Evolutionary conservation across 2,797 vertebrate species (phyloP).

Genomic region (Semotilus atromaculatus): DNA sequence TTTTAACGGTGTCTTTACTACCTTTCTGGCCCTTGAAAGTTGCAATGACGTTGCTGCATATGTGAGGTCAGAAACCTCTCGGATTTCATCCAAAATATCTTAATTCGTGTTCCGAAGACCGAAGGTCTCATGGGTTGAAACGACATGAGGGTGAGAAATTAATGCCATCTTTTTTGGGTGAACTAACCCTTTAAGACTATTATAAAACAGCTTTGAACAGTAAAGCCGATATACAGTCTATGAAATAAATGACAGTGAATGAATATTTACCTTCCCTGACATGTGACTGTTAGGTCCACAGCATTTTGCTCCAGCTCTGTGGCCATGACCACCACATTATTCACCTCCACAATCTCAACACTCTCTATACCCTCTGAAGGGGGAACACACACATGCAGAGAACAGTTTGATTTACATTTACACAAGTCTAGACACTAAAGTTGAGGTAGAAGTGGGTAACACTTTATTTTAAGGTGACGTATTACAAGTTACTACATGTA

Average conservation of each 20-base stretch:
- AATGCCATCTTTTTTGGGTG: too few relatives aligned
- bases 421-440: background rate
- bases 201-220: background rate
- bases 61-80: too few relatives aligned
- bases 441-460: background rate
- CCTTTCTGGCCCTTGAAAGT: too few relatives aligned
- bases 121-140: too few relatives aligned
- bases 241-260: background rate
- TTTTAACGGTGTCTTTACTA: too few relatives aligned
- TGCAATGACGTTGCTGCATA: too few relatives aligned
- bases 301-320: conserved; percentile 80
- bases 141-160: too few relatives aligned
- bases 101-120: too few relatives aligned
- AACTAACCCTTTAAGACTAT: background rate
- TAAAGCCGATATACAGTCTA: background rate
- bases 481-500: background rate
- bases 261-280: conserved; percentile 87
- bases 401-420: background rate
- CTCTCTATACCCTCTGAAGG: conserved; percentile 90
- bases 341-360: conserved; percentile 88
- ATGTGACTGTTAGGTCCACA: conserved; percentile 89
- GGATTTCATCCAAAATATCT: too few relatives aligned
- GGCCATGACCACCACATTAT: conserved; percentile 66
- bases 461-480: too few relatives aligned
- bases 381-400: background rate